Percentiles rank a stretch among this genome's conserved stretches.
Evolutionary conservation across 2,113 vertebrate species (phyloP).

Genomic region (Pungitius pungitius): DNA sequence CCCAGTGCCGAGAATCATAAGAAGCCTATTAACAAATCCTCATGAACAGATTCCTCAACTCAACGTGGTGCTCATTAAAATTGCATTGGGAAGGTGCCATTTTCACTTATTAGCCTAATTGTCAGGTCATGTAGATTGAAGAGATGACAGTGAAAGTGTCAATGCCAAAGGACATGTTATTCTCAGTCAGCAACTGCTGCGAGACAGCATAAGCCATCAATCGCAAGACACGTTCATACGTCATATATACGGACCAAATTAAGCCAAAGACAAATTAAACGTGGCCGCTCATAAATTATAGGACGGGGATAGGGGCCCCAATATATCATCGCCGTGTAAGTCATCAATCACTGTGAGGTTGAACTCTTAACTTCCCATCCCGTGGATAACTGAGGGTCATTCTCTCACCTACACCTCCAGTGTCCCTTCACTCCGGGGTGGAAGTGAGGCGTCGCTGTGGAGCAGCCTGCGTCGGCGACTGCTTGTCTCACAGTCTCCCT

Average conservation of each 20-base stretch:
- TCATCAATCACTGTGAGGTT: slow-evolving; percentile 74
- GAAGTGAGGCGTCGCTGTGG: slow-evolving; percentile 28
- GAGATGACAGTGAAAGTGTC: slow-evolving; percentile 75
- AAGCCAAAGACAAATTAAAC: slow-evolving; percentile 76
- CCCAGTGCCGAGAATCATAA: slow-evolving; percentile 53
- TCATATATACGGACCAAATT: slow-evolving; percentile 68
- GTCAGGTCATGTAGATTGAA: slow-evolving; percentile 77
- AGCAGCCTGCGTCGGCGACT: slow-evolving; percentile 27
- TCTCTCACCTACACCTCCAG: slow-evolving; percentile 41
- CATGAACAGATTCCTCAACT: slow-evolving; percentile 58
- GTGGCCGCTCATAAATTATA: slow-evolving; percentile 77
- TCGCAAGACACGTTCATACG: slow-evolving; percentile 57
- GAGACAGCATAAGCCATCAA: slow-evolving; percentile 59
- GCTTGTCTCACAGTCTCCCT: slow-evolving; percentile 26
- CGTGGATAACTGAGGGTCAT: slow-evolving; percentile 32
- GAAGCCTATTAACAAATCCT: slow-evolving; percentile 63
- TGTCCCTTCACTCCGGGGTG: slow-evolving; percentile 24
- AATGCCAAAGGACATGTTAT: slow-evolving; percentile 70
- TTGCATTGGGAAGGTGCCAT: slow-evolving; percentile 74
- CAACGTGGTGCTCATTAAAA: slow-evolving; percentile 78
- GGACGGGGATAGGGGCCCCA: slow-evolving; percentile 22
- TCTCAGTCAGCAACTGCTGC: slow-evolving; percentile 49
- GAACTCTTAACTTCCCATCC: slow-evolving; percentile 44
- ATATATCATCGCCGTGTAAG: slow-evolving; percentile 69
- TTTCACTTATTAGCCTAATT: slow-evolving; percentile 81